Conservation (phyloP, 2,888 invertebrate species). For the Drosophila setosimentum region DNA sequence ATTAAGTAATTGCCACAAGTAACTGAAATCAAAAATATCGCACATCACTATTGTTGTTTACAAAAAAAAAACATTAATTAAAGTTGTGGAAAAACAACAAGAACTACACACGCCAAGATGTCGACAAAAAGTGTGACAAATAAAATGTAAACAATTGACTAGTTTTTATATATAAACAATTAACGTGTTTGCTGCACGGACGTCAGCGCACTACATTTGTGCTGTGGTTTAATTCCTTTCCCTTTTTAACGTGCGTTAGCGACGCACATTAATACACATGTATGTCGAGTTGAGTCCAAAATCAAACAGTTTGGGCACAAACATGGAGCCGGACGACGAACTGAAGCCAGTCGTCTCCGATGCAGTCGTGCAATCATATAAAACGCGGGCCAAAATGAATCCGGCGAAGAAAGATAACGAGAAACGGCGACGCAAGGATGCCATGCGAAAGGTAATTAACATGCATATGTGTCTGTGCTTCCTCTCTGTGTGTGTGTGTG, state of each 20-base stretch:
- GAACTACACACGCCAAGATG: conserved; percentile 24
- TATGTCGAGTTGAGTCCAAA: conserved; percentile 61
- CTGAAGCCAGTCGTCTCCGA: conserved; percentile 48
- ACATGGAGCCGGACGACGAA: conserved; percentile 62
- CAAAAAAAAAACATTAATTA: conserved; percentile 55
- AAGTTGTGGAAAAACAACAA: conserved; percentile 44
- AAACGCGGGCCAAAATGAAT: conserved; percentile 84
- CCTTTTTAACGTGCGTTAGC: conserved; percentile 48
- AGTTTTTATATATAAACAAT: background rate
- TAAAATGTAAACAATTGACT: conserved; percentile 44
- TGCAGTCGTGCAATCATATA: conserved; percentile 77
- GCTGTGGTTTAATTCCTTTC: conserved; percentile 39
- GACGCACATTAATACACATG: conserved; percentile 65
- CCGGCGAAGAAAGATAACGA: conserved; percentile 83
- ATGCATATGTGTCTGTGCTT: conserved; percentile 19
- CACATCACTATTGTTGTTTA: conserved; percentile 64
- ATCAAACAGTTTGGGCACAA: conserved; percentile 46
- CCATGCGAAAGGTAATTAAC: conserved; percentile 82
- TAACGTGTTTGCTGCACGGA: conserved; percentile 5
- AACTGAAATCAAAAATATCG: conserved; percentile 13
- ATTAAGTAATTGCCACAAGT: conserved; percentile 3
- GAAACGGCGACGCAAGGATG: conserved; percentile 84
- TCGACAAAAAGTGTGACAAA: conserved; percentile 12
- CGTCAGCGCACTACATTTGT: conserved; percentile 18
- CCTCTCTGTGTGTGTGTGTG: conserved; percentile 18